These are phyloP conservation scores for Rostratula benghalensis DNA, from an alignment of 2,113 vertebrate species.

Conservation along the genomic window DNA sequence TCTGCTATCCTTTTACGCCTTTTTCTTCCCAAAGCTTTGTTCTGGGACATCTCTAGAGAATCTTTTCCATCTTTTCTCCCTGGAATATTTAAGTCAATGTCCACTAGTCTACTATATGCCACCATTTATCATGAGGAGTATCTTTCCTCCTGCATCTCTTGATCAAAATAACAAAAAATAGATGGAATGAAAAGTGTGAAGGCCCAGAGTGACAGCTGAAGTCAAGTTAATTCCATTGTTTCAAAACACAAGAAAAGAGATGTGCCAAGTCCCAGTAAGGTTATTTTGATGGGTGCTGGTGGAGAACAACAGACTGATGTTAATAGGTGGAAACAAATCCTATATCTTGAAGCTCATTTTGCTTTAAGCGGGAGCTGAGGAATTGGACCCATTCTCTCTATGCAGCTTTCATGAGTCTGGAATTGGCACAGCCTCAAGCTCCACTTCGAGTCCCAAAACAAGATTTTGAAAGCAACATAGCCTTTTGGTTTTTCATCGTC, in stretches of 20 bases:
- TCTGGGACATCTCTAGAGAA: background rate
- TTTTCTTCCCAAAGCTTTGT: background rate
- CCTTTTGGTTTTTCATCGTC: constrained; percentile 4
- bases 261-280: background rate
- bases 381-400: background rate
- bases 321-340: background rate
- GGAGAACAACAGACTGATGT: background rate
- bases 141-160: background rate
- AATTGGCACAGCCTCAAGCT: constrained; percentile 8
- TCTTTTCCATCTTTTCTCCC: background rate
- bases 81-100: background rate
- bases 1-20: background rate
- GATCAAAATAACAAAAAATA: background rate
- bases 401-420: background rate
- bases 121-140: background rate
- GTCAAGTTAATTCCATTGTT: background rate
- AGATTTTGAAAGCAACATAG: constrained; percentile 45
- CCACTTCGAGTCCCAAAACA: background rate
- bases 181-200: background rate
- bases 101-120: background rate
- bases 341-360: background rate
- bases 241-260: background rate
- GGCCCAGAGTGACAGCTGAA: background rate
- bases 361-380: background rate
- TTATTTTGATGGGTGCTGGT: background rate